phyloP scores from a whole-genome alignment of 2,113 vertebrate species.

The Tragelaphus scriptus region DNA sequence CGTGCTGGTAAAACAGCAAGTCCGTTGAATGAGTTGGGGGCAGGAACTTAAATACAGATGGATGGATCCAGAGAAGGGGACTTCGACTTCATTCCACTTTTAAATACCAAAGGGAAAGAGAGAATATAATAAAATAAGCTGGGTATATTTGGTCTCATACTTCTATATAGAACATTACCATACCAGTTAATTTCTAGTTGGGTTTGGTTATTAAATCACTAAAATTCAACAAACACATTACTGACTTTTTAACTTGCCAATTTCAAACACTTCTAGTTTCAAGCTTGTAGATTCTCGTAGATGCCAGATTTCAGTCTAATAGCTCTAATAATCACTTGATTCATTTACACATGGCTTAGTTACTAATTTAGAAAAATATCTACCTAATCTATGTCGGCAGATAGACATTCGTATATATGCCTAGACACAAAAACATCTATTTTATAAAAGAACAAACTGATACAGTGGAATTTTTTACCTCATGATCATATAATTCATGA shows the following conservation, averaged over 20 bases:
- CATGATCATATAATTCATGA: background rate
- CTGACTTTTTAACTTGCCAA: background rate
- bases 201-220: conserved; percentile 3
- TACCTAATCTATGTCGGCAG: background rate
- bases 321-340: background rate
- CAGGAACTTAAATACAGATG: background rate
- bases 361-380: background rate
- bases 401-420: background rate
- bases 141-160: background rate
- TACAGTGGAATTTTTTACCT: background rate
- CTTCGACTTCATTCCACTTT: background rate
- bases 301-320: background rate
- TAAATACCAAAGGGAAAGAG: background rate
- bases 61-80: background rate
- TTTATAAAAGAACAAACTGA: background rate
- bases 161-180: background rate
- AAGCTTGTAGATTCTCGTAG: background rate
- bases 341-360: background rate
- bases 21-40: background rate
- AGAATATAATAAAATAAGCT: background rate
- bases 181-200: background rate
- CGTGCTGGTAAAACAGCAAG: background rate
- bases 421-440: background rate
- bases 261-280: conserved; percentile 8
- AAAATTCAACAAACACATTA: background rate